Percentiles rank a stretch among this genome's conserved stretches.
Evolutionary conservation across 1,140 invertebrate genomes (phyloP).

Genomic region (Lutraria rhynchaena): DNA sequence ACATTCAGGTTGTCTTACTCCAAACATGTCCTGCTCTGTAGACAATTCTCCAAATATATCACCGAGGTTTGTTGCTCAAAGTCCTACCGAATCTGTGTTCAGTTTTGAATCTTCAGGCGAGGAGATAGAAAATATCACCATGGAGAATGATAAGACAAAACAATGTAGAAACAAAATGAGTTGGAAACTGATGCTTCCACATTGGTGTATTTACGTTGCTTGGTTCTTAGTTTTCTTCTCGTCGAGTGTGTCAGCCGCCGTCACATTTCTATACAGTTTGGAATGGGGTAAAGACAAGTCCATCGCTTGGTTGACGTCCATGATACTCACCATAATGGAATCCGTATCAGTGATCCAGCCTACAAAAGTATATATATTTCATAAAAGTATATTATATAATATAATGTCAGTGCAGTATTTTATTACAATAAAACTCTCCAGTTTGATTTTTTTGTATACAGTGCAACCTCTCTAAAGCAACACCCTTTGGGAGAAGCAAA

Average conservation of each 20-base stretch:
- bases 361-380: slow-evolving; percentile 59
- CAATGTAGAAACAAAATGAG: neutral
- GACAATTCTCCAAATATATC: slow-evolving; percentile 28
- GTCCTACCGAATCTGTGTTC: slow-evolving; percentile 30
- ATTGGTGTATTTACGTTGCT: slow-evolving; percentile 69
- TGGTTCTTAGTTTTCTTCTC: slow-evolving; percentile 68
- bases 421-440: too few relatives aligned
- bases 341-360: slow-evolving; percentile 67
- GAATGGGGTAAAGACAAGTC: slow-evolving; percentile 73
- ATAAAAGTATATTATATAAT: neutral
- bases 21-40: neutral
- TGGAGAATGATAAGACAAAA: slow-evolving; percentile 5
- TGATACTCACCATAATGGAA: slow-evolving; percentile 66
- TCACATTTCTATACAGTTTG: slow-evolving; percentile 74
- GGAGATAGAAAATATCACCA: slow-evolving; percentile 36
- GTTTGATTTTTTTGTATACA: too few relatives aligned
- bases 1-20: neutral
- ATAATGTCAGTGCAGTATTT: too few relatives aligned
- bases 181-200: slow-evolving; percentile 59
- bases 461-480: too few relatives aligned
- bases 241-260: slow-evolving; percentile 63
- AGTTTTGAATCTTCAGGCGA: slow-evolving; percentile 15
- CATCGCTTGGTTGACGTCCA: slow-evolving; percentile 67
- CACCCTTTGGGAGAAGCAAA: too few relatives aligned
- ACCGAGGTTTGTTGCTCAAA: slow-evolving; percentile 10